Percentiles rank a stretch among this genome's conserved stretches.
Evolutionary conservation across 2,797 vertebrate genomes (phyloP).

Genomic region (Sebastes vulpes): DNA sequence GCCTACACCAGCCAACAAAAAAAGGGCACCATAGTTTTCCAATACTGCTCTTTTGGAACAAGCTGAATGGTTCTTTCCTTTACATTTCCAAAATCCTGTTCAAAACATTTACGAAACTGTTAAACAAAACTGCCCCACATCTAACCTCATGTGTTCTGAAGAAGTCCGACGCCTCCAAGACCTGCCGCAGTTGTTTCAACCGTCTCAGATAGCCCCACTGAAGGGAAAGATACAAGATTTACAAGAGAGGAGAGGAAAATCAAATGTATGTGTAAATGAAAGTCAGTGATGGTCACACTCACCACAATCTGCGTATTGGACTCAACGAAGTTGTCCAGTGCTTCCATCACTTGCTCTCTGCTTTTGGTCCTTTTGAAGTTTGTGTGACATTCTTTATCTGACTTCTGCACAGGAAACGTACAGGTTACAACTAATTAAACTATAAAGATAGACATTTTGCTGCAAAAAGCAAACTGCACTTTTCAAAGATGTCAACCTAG

Average conservation of each 20-base stretch:
- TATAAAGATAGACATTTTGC: not conserved
- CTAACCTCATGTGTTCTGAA: conserved; percentile 90
- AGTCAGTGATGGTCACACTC: conserved; percentile 26
- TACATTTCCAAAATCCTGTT: not conserved
- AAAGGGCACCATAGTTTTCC: not conserved
- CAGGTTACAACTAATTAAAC: not conserved
- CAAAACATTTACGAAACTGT: not conserved
- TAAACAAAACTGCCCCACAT: not conserved
- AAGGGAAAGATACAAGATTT: conserved; percentile 5
- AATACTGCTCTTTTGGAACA: not conserved
- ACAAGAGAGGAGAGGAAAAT: not conserved
- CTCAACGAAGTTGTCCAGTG: conserved; percentile 82
- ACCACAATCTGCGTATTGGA: conserved; percentile 76
- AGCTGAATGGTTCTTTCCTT: not conserved
- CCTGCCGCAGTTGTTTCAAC: conserved; percentile 83
- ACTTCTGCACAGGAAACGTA: conserved; percentile 70
- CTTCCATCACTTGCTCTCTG: conserved; percentile 79
- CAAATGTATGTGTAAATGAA: not conserved
- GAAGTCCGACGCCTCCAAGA: conserved; percentile 87
- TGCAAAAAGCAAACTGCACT: not conserved
- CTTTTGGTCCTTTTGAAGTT: conserved; percentile 87
- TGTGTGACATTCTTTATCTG: conserved; percentile 81
- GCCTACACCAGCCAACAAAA: not conserved
- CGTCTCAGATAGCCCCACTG: conserved; percentile 83
- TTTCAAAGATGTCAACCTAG: not conserved